phyloP scores from a whole-genome alignment of 2,113 vertebrate genomes.

The Odocoileus hemionus region DNA sequence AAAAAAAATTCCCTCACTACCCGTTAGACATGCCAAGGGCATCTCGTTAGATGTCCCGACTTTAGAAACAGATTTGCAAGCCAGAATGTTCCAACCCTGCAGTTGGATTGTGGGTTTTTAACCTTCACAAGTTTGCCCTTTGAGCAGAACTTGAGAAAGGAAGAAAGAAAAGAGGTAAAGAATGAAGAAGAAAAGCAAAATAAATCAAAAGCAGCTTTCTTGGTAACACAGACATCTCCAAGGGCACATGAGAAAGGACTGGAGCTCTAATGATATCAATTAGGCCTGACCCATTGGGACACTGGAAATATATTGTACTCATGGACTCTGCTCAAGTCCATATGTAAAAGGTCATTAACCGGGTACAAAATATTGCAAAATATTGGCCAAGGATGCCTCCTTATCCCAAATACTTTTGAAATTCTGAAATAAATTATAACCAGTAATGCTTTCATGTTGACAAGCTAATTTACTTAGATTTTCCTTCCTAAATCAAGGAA shows the following conservation, averaged over 20 bases:
- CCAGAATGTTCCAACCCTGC: conserved; percentile 55
- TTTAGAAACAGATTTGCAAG: conserved; percentile 77
- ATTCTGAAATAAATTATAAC: conserved; percentile 81
- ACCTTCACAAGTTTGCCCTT: conserved; percentile 76
- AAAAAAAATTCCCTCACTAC: conserved; percentile 26
- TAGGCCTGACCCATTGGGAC: conserved; percentile 84
- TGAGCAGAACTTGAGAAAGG: conserved; percentile 76
- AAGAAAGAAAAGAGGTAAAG: conserved; percentile 69
- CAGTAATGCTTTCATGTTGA: conserved; percentile 76
- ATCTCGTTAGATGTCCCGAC: conserved; percentile 72
- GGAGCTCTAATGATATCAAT: conserved; percentile 87
- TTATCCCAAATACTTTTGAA: conserved; percentile 60
- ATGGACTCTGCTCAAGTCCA: conserved; percentile 82
- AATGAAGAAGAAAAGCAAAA: conserved; percentile 83
- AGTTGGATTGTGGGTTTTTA: conserved; percentile 66
- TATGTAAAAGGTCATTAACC: conserved; percentile 89
- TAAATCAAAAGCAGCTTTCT: conserved; percentile 86
- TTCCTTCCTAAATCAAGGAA: conserved; percentile 67
- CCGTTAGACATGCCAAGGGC: conserved; percentile 61
- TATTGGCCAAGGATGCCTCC: conserved; percentile 52
- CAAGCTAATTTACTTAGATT: conserved; percentile 79
- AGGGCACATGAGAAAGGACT: conserved; percentile 82
- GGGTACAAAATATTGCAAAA: conserved; percentile 78
- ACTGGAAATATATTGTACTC: conserved; percentile 81
- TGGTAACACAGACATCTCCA: conserved; percentile 81